Conservation (phyloP, 2,113 vertebrate genomes). For the Periophthalmus modestus region DNA sequence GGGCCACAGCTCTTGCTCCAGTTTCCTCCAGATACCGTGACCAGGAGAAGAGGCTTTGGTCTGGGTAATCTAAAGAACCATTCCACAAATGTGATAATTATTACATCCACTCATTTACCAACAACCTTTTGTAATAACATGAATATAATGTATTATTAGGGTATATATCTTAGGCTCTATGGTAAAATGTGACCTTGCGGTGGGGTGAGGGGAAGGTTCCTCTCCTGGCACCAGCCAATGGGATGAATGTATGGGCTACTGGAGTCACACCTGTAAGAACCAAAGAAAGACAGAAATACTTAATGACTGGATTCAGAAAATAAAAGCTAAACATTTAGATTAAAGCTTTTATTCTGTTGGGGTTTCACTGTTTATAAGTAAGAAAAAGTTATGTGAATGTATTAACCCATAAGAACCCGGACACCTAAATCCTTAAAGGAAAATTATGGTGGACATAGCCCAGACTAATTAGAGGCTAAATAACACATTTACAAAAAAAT, state of each 20-base stretch:
- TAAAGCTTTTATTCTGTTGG: not conserved
- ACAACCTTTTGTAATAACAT: not conserved
- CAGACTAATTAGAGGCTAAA: too few relatives aligned
- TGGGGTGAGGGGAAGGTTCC: slow-evolving; percentile 90
- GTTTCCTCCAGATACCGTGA: slow-evolving; percentile 93
- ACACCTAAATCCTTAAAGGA: too few relatives aligned
- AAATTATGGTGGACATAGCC: too few relatives aligned
- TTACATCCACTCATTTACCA: not conserved
- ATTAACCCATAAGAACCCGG: too few relatives aligned
- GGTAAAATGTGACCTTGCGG: slow-evolving; percentile 86
- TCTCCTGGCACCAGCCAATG: slow-evolving; percentile 96
- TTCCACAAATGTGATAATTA: not conserved
- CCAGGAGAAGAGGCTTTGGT: slow-evolving; percentile 91
- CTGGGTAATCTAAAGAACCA: slow-evolving; percentile 85
- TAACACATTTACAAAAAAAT: too few relatives aligned
- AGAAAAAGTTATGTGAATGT: too few relatives aligned
- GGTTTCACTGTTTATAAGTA: not conserved
- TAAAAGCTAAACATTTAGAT: not conserved
- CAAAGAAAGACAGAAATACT: not conserved
- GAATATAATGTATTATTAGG: not conserved
- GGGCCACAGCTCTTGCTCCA: slow-evolving; percentile 84
- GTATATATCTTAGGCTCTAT: too few relatives aligned
- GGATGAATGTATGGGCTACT: slow-evolving; percentile 97
- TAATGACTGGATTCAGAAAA: not conserved
- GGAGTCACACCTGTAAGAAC: slow-evolving; percentile 88